Percentiles rank a stretch among this genome's conserved stretches.
Conservation (phyloP, 2,888 invertebrate genomes). For the Eutolmus rufibarbis region DNA sequence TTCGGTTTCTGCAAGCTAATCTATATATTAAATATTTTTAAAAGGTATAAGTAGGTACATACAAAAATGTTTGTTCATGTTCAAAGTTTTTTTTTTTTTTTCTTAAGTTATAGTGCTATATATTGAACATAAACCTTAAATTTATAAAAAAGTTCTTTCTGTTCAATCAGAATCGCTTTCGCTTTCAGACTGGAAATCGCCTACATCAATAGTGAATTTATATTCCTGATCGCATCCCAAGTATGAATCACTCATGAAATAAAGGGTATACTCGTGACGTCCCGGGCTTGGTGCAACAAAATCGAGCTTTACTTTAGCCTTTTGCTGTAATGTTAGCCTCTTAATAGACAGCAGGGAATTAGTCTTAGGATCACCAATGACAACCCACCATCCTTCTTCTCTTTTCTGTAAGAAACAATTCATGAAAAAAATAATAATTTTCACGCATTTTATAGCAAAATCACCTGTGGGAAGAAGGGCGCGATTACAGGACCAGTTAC, state of each 20-base stretch:
- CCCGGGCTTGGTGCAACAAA: constrained; percentile 93
- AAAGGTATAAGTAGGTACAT: no score
- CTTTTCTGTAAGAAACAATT: constrained; percentile 72
- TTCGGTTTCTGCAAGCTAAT: no score
- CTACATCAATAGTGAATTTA: constrained; percentile 85
- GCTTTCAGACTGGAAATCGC: constrained; percentile 74
- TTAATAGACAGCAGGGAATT: constrained; percentile 97
- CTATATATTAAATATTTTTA: no score
- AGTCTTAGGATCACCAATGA: constrained; percentile 93
- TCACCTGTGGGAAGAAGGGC: constrained; percentile 94
- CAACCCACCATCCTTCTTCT: constrained; percentile 97
- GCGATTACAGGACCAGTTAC: constrained; percentile 96
- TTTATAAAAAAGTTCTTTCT: not conserved
- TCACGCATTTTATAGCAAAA: constrained; percentile 4
- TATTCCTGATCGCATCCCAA: constrained; percentile 99
- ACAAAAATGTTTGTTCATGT: no score
- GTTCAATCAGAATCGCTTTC: constrained; percentile 67
- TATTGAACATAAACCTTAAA: not conserved
- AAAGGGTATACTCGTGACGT: constrained; percentile 89
- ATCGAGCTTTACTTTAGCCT: constrained; percentile 75
- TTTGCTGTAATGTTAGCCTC: constrained; percentile 91
- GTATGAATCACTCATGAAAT: constrained; percentile 99
- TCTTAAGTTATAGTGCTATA: not conserved
- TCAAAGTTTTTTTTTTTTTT: no score
- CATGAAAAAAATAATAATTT: not conserved